Evolutionary conservation across 1,140 invertebrate genomes (phyloP), one percentile per base, ranked within the genome.

Genomic region (Lordiphosa clarofinis): DNA sequence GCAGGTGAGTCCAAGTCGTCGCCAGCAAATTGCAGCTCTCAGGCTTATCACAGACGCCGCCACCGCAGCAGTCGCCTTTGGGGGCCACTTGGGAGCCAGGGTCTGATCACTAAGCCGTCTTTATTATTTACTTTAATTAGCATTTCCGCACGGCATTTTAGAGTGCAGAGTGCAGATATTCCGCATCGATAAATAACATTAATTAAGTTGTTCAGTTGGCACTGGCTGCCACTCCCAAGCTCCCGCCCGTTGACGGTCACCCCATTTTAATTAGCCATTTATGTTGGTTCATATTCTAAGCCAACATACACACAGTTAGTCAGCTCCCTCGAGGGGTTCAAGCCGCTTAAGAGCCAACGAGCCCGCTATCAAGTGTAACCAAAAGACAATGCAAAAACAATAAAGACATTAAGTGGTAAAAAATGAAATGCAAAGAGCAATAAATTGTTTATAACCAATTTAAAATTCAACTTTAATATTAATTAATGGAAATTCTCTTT

Each of bases 51-150:
- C 76, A 81, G 76, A 65, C 56, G 56, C 53, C 59, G 78, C 66
- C 74, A 73, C 72, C 72, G 52, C 57, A 63, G 52, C 57, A 63
- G 54, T 64, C 39, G 59, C 58, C 62, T 40, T 43, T 37, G 52
- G 35, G 59, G 53, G 43, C 15, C 39, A 13, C 21, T 55, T 33
- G 36, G 12, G 28, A 31, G 35, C 39, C 39, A 8, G 4, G 6
- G 19, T 21, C 37, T 48, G 35, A 31, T 31, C 28, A 31, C 46
- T 39, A 38, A 69, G 66, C 61, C 44, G 35, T 37, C 50, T 79
- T 75, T 81, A 62, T 66, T 81, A 81, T 84, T 76, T 84, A 84
- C 73, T 84, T 82, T 84, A 82, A 82, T 82, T 82, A 82, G 76
- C 78, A 82, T 82, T 82, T 82, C 76, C 76, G 76, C 68, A 66